Evolutionary conservation across 1,140 invertebrate genomes (phyloP).

Genomic region (Platyscapa corneri): DNA sequence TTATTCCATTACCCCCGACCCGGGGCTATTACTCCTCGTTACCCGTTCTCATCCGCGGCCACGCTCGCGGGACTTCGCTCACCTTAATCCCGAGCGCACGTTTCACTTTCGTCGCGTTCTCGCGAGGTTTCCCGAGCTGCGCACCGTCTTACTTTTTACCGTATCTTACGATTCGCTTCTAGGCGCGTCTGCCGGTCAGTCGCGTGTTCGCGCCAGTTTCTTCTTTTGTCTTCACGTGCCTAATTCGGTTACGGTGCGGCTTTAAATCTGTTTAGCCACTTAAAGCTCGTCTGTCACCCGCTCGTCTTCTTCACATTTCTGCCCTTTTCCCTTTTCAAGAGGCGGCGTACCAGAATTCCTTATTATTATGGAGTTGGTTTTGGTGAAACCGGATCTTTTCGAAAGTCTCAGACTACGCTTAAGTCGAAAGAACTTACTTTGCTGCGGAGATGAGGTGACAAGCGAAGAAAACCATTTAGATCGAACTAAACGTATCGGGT

Average conservation of each 20-base stretch:
- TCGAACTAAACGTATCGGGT: not conserved
- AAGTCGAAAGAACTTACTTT: not conserved
- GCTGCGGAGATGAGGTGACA: not conserved
- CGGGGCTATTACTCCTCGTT: no score
- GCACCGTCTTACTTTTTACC: not conserved
- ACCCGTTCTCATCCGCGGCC: not conserved
- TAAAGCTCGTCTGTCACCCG: not conserved
- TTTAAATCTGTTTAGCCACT: not conserved
- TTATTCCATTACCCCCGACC: no score
- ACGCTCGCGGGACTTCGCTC: conserved; percentile 32
- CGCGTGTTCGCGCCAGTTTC: not conserved
- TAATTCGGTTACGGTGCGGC: not conserved
- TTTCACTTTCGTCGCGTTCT: no score
- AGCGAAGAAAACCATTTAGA: not conserved
- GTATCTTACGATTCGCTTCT: not conserved
- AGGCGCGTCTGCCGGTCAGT: no score
- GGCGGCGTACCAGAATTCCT: not conserved
- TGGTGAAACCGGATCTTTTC: not conserved
- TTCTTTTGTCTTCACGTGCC: not conserved
- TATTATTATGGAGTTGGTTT: not conserved
- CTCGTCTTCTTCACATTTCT: no score
- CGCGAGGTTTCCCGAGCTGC: conserved; percentile 15
- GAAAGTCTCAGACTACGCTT: not conserved
- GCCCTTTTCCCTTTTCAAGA: not conserved
- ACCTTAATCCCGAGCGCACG: conserved; percentile 10